These are phyloP conservation scores for Apis dorsata DNA, from an alignment of 1,140 invertebrate genomes.

Conservation along the genomic window DNA sequence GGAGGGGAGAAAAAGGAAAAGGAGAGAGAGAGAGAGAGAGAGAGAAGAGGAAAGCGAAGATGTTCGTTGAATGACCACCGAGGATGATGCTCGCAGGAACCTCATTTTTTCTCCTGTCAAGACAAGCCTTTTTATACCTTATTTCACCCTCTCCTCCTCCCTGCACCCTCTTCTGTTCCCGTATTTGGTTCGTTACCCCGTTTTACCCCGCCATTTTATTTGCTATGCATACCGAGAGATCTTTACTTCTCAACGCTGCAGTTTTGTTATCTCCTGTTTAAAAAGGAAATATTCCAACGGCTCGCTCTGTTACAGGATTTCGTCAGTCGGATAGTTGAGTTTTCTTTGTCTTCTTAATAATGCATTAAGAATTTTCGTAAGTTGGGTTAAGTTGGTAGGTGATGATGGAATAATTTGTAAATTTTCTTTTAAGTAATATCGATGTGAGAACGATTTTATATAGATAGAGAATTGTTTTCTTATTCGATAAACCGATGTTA, in stretches of 20 bases:
- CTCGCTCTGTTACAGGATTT: too few species aligned
- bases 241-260: not conserved
- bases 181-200: not conserved
- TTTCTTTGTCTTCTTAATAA: too few species aligned
- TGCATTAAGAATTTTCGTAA: too few species aligned
- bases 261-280: not conserved
- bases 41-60: not conserved
- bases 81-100: not conserved
- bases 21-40: too few species aligned
- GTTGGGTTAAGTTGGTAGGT: too few species aligned
- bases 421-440: too few species aligned
- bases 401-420: too few species aligned
- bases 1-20: not conserved
- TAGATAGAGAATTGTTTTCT: too few species aligned
- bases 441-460: too few species aligned
- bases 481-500: too few species aligned
- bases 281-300: too few species aligned
- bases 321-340: too few species aligned
- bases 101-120: not conserved
- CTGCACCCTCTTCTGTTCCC: not conserved
- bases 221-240: not conserved
- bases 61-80: not conserved
- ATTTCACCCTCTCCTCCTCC: not conserved
- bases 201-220: not conserved
- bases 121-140: not conserved